These are phyloP conservation scores for Ochotona princeps DNA, from an alignment of 2,113 vertebrate genomes.

Conservation along the genomic window DNA sequence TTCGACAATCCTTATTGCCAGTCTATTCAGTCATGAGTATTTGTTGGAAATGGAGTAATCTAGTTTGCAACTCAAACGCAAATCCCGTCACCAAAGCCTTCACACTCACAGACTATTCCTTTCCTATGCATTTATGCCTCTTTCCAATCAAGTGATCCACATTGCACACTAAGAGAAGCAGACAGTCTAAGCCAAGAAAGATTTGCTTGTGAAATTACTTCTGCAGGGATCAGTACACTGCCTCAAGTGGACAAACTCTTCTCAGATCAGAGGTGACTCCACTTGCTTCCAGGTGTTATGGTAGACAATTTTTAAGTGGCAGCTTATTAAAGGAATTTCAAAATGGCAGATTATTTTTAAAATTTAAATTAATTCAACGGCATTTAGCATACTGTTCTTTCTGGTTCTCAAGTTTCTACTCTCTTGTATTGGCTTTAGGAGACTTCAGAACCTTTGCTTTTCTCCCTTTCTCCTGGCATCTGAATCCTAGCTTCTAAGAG, in stretches of 20 bases:
- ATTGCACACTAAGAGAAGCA: neutral
- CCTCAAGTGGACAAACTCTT: neutral
- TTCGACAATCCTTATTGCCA: neutral
- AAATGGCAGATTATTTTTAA: neutral
- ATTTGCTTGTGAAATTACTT: neutral
- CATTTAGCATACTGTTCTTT: neutral
- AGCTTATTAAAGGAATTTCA: neutral
- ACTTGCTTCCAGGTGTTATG: neutral
- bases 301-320: constrained; percentile 11
- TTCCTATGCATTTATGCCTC: neutral
- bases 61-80: neutral
- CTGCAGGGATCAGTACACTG: neutral
- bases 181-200: neutral
- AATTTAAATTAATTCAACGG: neutral
- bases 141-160: neutral
- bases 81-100: neutral
- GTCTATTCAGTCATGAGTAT: neutral
- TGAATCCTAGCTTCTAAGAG: neutral
- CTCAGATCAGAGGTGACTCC: neutral
- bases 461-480: neutral
- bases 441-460: neutral
- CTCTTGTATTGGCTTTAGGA: neutral
- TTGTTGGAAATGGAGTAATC: neutral
- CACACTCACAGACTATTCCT: neutral
- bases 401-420: neutral